These are phyloP conservation scores for Apodemus speciosus DNA, from an alignment of 2,113 vertebrate species.

Conservation along the genomic window DNA sequence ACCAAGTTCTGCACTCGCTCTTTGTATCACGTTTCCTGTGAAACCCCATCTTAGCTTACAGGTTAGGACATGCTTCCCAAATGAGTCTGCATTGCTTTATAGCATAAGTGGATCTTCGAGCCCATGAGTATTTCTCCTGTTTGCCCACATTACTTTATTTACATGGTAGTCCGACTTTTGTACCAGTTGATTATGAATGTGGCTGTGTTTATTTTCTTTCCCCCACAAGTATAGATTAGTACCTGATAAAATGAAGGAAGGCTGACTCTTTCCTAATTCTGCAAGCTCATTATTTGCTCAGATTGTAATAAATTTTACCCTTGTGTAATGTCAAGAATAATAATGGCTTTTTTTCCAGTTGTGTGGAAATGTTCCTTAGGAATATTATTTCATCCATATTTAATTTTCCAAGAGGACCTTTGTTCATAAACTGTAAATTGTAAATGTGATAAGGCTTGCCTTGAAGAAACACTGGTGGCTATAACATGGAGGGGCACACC, in stretches of 20 bases:
- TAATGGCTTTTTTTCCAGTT: slow-evolving; percentile 39
- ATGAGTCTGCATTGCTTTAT: slow-evolving; percentile 18
- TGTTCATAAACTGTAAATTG: neutral
- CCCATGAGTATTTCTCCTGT: neutral
- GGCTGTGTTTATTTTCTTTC: slow-evolving; percentile 40
- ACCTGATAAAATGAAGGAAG: slow-evolving; percentile 55
- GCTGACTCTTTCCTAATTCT: slow-evolving; percentile 49
- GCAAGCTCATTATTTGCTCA: slow-evolving; percentile 46
- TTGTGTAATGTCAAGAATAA: neutral
- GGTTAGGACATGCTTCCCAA: neutral
- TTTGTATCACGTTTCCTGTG: neutral
- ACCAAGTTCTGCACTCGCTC: neutral
- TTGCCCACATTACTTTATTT: slow-evolving; percentile 12
- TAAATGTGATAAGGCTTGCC: neutral
- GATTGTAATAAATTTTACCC: slow-evolving; percentile 43
- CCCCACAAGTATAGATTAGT: slow-evolving; percentile 30
- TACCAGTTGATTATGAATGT: slow-evolving; percentile 34
- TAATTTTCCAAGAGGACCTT: slow-evolving; percentile 46
- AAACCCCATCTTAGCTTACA: neutral
- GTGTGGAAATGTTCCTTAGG: neutral
- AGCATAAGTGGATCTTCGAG: slow-evolving; percentile 49
- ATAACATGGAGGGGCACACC: neutral
- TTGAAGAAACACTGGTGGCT: neutral
- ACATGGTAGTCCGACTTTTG: slow-evolving; percentile 1
- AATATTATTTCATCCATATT: neutral